A percentile compares a stretch with the other conserved stretches of the same genome.
These are phyloP conservation scores for Dendrocincla fuliginosa DNA, from an alignment of 2,797 vertebrate genomes.

Conservation along the genomic window DNA sequence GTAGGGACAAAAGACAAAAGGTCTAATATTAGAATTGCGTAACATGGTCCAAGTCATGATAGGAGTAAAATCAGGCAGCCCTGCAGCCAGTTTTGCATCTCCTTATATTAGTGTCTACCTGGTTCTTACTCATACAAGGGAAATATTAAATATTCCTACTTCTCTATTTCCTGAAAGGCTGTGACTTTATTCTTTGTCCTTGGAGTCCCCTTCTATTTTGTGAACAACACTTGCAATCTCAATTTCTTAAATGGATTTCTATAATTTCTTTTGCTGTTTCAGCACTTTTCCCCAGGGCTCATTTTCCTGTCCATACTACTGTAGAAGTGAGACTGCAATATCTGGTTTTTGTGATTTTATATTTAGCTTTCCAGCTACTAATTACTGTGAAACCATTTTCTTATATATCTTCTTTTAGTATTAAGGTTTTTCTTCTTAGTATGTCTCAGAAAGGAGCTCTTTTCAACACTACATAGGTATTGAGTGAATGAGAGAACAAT, in stretches of 20 bases:
- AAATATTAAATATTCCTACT: background rate
- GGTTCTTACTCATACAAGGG: background rate
- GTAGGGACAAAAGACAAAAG: background rate
- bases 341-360: background rate
- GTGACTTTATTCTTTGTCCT: background rate
- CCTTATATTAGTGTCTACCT: background rate
- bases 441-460: background rate
- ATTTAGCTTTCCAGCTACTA: background rate
- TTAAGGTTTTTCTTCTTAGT: background rate
- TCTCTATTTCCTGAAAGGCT: background rate
- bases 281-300: background rate
- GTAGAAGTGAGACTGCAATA: background rate
- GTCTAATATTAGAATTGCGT: background rate
- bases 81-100: background rate
- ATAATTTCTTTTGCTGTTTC: background rate
- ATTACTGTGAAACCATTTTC: background rate
- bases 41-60: background rate
- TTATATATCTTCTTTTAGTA: background rate
- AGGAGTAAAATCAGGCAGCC: background rate
- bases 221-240: background rate
- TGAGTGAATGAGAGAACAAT: background rate
- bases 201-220: background rate
- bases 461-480: background rate
- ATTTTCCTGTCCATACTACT: background rate
- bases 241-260: slow-evolving; percentile 1